Evolutionary conservation across 2,797 vertebrate species (phyloP).

Genomic region (Neosilurus mollespiculum): DNA sequence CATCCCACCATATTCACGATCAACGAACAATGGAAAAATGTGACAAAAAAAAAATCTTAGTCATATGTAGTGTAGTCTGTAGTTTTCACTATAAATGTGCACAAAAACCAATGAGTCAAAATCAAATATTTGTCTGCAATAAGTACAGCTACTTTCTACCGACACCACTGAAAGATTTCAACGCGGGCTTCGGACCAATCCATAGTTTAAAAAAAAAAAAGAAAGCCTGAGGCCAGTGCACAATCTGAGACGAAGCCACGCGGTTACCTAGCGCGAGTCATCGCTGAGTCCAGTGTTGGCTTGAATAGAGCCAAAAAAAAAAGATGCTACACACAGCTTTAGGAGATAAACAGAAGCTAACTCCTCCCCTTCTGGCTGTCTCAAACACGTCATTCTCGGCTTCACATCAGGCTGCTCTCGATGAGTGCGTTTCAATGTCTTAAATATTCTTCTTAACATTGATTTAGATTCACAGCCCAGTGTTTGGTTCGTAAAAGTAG

Average conservation of each 20-base stretch:
- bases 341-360: slow-evolving; percentile 13
- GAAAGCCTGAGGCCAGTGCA: slow-evolving; percentile 74
- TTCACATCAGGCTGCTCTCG: not conserved
- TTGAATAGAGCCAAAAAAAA: slow-evolving; percentile 36
- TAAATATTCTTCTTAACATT: not conserved
- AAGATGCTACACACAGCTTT: slow-evolving; percentile 31
- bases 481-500: not conserved
- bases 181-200: slow-evolving; percentile 35
- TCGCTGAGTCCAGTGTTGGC: slow-evolving; percentile 61
- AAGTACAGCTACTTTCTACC: not conserved
- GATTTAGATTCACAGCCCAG: not conserved
- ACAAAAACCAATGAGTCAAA: slow-evolving; percentile 6
- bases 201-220: slow-evolving; percentile 46
- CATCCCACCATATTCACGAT: not conserved
- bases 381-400: not conserved
- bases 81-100: slow-evolving; percentile 41
- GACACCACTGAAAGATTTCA: not conserved
- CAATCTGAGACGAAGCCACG: slow-evolving; percentile 62
- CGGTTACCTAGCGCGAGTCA: slow-evolving; percentile 74
- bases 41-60: not conserved
- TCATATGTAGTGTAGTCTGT: slow-evolving; percentile 26
- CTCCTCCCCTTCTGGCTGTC: not conserved
- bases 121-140: not conserved
- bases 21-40: not conserved
- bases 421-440: slow-evolving; percentile 1